Evolutionary conservation across 2,797 vertebrate genomes (phyloP), one percentile per base, ranked within the genome.

Genomic region (Gallirallus australis): DNA sequence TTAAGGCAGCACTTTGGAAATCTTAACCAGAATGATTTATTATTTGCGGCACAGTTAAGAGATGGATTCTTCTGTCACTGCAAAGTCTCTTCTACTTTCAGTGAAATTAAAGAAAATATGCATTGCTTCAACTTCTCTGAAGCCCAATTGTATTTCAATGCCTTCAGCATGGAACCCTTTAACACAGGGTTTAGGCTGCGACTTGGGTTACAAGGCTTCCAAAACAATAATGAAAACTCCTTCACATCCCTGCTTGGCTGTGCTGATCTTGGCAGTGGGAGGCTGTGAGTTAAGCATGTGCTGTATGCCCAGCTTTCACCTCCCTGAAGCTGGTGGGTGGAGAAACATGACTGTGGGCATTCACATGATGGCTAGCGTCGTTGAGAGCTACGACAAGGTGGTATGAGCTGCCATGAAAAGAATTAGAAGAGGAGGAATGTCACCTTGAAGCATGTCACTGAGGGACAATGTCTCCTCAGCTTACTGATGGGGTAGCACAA

Each of bases 381-480:
- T 53, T 39, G 45, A 85, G 50, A 78, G 65, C 27, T 61, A 94
- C 78, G 65, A 79, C 1, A 42, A 90, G 78, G 81, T 68, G 66
- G 77, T 53, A 64, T 60, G 54, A 93, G 56, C 59, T 39, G 68
- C 83, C 83, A 73, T 30, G 3, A 80, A 68, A 94, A 82, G 68
- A 96, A 89, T 71, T 42, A 94, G 90, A 94, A 92, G 91, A 82
- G 93, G 87, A 95, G 85, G 60, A 94, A 73, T 75, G 87, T 92
- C 94, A 94, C 85, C 88, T 91, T 94, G 82, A 82, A 76, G 66
- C 70, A 47, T 1, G 35, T 70, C 69, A 83, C 50, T 66, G 77
- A 93, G 80, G 77, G 31, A 82, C 60, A 79, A 17, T 2, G 39
- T 78, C 42, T 56, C 69, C 59, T 39, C 23, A 79, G 50, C 37